A percentile compares a stretch with the other conserved stretches of the same genome.
These are phyloP conservation scores for Papilio helenus DNA, from an alignment of 1,140 invertebrate genomes.

Conservation along the genomic window DNA sequence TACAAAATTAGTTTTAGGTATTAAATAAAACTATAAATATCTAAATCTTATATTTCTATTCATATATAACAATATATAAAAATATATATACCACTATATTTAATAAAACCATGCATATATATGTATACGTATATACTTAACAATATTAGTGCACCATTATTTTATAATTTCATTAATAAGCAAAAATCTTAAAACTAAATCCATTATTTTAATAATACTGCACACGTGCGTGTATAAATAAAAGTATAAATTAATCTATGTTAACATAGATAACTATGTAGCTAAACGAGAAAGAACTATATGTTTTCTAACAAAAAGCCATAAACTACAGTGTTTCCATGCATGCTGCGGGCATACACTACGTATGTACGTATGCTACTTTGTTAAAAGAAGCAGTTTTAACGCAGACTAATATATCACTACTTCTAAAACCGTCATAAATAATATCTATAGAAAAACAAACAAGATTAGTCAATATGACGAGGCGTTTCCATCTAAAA, in stretches of 20 bases:
- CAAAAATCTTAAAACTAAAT: constrained; percentile 46
- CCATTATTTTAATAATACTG: constrained; percentile 69
- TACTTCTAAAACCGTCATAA: not conserved
- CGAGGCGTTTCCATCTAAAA: constrained; percentile 36
- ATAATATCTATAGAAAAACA: constrained; percentile 25
- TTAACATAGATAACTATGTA: constrained; percentile 69
- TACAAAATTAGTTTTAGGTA: constrained; percentile 14
- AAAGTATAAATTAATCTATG: constrained; percentile 63
- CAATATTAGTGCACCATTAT: constrained; percentile 55
- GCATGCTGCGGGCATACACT: constrained; percentile 1
- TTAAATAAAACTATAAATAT: constrained; percentile 34
- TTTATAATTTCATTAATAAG: constrained; percentile 53
- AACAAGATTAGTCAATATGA: constrained; percentile 10
- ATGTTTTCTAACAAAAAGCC: constrained; percentile 43
- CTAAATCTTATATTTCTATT: constrained; percentile 32
- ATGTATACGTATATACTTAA: constrained; percentile 43
- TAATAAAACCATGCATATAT: constrained; percentile 54
- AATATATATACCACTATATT: constrained; percentile 44
- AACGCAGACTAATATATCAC: not conserved
- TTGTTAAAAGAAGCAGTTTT: constrained; percentile 15
- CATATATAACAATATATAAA: constrained; percentile 41
- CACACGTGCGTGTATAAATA: constrained; percentile 61
- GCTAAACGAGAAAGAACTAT: constrained; percentile 41
- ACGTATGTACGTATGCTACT: not conserved
- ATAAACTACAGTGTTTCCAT: constrained; percentile 43